Evolutionary conservation across 2,113 vertebrate species (phyloP).

Genomic region (Odocoileus hemionus): DNA sequence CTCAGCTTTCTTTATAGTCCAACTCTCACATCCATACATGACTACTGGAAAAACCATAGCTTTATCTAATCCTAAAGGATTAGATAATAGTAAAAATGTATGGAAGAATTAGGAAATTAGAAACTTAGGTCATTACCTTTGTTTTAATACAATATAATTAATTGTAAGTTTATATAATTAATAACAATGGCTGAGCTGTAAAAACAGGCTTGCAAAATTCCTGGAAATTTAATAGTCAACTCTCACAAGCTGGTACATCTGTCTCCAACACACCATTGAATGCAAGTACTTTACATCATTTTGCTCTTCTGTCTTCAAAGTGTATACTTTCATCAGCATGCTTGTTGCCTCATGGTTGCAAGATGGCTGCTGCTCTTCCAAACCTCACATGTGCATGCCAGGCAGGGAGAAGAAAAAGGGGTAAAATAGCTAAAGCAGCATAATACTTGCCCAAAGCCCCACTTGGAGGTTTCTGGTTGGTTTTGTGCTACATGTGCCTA

Average conservation of each 20-base stretch:
- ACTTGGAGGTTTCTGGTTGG: neutral
- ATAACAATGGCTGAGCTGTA: neutral
- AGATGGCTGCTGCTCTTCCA: neutral
- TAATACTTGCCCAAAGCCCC: neutral
- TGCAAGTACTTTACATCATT: fast-evolving
- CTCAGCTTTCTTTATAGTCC: neutral
- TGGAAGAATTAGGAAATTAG: neutral
- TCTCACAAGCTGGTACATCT: neutral
- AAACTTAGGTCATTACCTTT: neutral
- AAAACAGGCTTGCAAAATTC: neutral
- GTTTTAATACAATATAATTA: neutral
- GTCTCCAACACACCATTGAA: neutral
- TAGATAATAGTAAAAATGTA: neutral
- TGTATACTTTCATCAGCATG: neutral
- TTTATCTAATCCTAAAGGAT: neutral
- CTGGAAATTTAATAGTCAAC: neutral
- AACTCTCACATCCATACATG: neutral
- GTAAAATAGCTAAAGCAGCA: neutral
- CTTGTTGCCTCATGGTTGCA: neutral
- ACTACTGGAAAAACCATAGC: neutral
- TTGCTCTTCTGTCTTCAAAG: neutral
- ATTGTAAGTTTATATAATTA: neutral
- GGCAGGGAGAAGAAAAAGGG: neutral
- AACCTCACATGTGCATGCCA: neutral
- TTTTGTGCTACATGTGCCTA: neutral